Evolutionary conservation across 23 tunicate species (phyloP).

Genomic region (Oikopleura vanhoeffeni): DNA sequence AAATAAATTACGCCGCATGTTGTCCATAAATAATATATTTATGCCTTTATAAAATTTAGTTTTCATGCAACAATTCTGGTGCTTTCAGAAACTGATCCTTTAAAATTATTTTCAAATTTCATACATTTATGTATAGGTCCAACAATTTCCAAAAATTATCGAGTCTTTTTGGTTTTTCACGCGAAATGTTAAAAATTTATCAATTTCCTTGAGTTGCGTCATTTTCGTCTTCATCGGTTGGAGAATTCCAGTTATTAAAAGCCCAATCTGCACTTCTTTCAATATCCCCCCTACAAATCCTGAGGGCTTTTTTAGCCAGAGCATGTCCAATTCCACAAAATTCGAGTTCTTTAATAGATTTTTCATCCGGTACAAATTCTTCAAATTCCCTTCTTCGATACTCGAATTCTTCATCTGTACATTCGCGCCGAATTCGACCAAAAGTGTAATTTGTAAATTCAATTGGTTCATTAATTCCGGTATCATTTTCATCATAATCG

Average conservation of each 20-base stretch:
- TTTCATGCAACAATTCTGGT: too few relatives aligned
- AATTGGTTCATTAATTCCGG: background rate
- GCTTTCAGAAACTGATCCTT: too few relatives aligned
- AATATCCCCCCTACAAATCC: background rate
- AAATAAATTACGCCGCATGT: too few relatives aligned
- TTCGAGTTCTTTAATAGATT: background rate
- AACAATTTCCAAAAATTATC: too few relatives aligned
- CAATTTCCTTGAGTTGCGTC: too few relatives aligned
- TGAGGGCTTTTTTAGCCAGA: background rate
- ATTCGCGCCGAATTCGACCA: background rate
- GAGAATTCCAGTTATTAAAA: background rate
- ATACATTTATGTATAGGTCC: too few relatives aligned
- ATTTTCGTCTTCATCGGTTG: background rate
- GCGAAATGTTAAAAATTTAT: too few relatives aligned
- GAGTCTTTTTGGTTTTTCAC: too few relatives aligned
- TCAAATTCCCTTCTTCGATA: background rate
- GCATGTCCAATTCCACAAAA: background rate
- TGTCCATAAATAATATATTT: too few relatives aligned
- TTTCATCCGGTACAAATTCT: background rate
- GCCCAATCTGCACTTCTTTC: background rate
- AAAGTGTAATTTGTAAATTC: background rate
- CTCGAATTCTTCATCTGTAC: background rate
- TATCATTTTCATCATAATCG: background rate
- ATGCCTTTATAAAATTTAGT: too few relatives aligned
- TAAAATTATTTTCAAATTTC: too few relatives aligned